Conservation (phyloP, 53 echinoderm and acorn worm genomes). For the Glandiceps talaboti region DNA sequence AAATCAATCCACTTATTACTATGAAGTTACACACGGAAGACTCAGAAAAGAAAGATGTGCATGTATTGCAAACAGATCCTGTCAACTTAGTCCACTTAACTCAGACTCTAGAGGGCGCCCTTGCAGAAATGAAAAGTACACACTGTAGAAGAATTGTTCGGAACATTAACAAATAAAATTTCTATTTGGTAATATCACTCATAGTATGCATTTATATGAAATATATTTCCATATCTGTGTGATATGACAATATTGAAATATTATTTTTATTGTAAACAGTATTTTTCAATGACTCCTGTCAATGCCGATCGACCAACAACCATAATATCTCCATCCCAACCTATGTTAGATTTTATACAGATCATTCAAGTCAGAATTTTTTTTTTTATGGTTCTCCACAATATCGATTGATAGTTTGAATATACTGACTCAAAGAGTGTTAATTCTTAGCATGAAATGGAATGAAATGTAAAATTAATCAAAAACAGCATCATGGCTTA, state of each 20-base stretch:
- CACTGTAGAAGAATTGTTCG: slow-evolving; percentile 89
- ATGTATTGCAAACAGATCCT: slow-evolving; percentile 82
- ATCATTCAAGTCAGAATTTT: no score
- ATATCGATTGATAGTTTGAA: no score
- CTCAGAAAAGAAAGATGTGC: slow-evolving; percentile 34
- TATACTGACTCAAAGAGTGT: no score
- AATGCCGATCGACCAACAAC: no score
- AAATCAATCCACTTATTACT: slow-evolving; percentile 65
- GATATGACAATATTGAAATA: not conserved
- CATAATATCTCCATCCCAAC: no score
- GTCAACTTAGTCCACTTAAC: slow-evolving; percentile 92
- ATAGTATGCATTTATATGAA: not conserved
- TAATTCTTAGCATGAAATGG: no score
- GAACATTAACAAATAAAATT: slow-evolving; percentile 93
- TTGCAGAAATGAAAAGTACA: slow-evolving; percentile 87
- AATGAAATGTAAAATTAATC: no score
- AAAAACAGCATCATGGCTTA: no score
- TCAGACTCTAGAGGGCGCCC: slow-evolving; percentile 73
- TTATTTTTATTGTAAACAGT: not conserved
- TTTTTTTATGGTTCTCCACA: no score
- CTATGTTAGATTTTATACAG: no score
- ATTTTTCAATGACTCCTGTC: not conserved
- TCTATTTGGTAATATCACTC: no score
- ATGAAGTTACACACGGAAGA: slow-evolving; percentile 89
- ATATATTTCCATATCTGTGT: not conserved